Evolutionary conservation across 2,113 vertebrate species (phyloP).

Genomic region (Zapus hudsonius): DNA sequence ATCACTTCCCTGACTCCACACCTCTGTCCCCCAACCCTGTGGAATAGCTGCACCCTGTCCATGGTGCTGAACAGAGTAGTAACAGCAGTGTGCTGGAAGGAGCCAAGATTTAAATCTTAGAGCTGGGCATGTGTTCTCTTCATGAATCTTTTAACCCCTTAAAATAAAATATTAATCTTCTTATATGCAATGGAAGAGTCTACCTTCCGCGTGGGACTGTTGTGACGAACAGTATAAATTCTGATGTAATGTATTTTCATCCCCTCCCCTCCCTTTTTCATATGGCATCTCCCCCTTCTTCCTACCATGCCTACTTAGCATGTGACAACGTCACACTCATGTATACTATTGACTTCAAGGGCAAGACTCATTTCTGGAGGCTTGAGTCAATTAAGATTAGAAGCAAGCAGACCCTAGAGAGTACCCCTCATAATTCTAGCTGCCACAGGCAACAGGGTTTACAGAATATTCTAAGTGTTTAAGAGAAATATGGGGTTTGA

Average conservation of each 20-base stretch:
- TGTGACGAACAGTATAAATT: too few relatives aligned
- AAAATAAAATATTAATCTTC: background rate
- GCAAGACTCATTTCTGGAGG: background rate
- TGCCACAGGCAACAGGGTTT: background rate
- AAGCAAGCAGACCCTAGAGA: background rate
- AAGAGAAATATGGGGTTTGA: background rate
- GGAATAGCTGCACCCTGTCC: background rate
- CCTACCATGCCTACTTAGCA: background rate
- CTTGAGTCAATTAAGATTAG: slow-evolving; percentile 20
- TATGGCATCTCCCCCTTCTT: too few relatives aligned
- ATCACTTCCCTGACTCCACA: background rate
- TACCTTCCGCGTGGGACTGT: background rate
- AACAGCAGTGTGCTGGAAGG: rapidly evolving
- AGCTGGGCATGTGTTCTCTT: background rate
- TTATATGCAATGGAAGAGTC: background rate
- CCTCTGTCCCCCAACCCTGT: rapidly evolving
- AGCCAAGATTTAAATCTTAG: background rate
- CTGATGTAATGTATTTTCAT: too few relatives aligned
- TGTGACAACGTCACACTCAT: background rate
- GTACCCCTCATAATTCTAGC: background rate
- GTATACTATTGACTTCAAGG: background rate
- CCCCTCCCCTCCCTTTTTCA: background rate
- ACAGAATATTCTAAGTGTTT: background rate
- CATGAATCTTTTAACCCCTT: background rate
- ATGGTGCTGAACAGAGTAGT: background rate